These are phyloP conservation scores for Chloroclysta siterata DNA, from an alignment of 2,888 invertebrate genomes.

Conservation along the genomic window DNA sequence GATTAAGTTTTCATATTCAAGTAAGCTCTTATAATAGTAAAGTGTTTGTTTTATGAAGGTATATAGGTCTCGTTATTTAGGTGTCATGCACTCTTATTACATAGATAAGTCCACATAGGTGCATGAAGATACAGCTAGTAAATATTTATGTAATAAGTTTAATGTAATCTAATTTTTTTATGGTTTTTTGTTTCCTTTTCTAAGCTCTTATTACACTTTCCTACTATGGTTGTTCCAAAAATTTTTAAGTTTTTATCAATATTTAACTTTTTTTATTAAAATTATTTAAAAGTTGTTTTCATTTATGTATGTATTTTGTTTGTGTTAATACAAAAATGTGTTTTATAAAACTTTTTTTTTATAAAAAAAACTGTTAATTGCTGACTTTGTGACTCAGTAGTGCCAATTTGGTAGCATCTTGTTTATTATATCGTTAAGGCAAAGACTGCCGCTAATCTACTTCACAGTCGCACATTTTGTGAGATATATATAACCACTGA, in stretches of 20 bases:
- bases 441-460: no score
- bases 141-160: constrained; percentile 21
- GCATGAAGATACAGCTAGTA: constrained; percentile 36
- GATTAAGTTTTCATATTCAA: constrained; percentile 11
- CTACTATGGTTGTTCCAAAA: not conserved
- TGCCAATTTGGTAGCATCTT: no score
- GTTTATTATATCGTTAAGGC: no score
- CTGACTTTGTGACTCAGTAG: no score
- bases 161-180: constrained; percentile 2
- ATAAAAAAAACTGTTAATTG: no score
- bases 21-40: constrained; percentile 11
- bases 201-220: constrained; percentile 14
- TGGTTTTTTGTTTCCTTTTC: constrained; percentile 23
- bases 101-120: constrained; percentile 9
- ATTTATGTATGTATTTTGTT: no score
- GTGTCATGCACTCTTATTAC: constrained; percentile 15
- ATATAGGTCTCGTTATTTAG: constrained; percentile 13
- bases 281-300: no score
- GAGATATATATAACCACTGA: no score
- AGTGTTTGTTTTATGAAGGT: constrained; percentile 16
- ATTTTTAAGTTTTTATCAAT: not conserved
- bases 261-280: no score
- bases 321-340: no score
- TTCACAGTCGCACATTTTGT: no score
- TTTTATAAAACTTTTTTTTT: no score